phyloP scores from a whole-genome alignment of 2,888 invertebrate species.

The Drosophila leonis region DNA sequence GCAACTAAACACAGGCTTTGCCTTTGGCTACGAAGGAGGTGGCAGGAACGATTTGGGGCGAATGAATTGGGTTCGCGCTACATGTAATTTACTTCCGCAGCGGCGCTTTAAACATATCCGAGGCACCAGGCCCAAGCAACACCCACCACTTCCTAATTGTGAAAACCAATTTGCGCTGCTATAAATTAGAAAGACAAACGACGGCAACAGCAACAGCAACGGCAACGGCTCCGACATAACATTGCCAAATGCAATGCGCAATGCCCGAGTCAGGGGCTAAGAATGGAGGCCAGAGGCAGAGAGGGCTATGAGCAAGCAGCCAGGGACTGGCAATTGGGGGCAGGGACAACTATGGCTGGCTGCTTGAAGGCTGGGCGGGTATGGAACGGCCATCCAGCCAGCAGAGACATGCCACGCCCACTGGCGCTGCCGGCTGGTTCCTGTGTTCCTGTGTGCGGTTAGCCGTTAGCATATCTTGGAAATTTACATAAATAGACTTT shows the following conservation, averaged over 20 bases:
- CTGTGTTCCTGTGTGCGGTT: slow-evolving; percentile 42
- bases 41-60: background rate
- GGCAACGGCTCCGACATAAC: slow-evolving; percentile 30
- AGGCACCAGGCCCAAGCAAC: slow-evolving; percentile 62
- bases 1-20: slow-evolving; percentile 55
- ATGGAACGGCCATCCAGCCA: slow-evolving; percentile 2
- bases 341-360: slow-evolving; percentile 10
- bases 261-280: slow-evolving; percentile 2
- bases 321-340: slow-evolving; percentile 12
- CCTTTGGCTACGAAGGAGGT: background rate
- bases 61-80: slow-evolving; percentile 34
- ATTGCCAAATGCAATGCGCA: slow-evolving; percentile 20
- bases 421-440: slow-evolving; percentile 27
- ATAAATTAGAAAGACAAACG: slow-evolving; percentile 80
- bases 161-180: slow-evolving; percentile 80
- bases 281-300: background rate
- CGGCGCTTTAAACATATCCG: slow-evolving; percentile 74
- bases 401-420: slow-evolving; percentile 10
- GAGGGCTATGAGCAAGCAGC: background rate
- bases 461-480: slow-evolving; percentile 73
- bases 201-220: slow-evolving; percentile 40
- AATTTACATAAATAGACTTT: slow-evolving; percentile 83
- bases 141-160: slow-evolving; percentile 81
- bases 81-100: slow-evolving; percentile 76
- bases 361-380: background rate